These are phyloP conservation scores for Portevinia maculata DNA, from an alignment of 2,888 invertebrate genomes.

Conservation along the genomic window DNA sequence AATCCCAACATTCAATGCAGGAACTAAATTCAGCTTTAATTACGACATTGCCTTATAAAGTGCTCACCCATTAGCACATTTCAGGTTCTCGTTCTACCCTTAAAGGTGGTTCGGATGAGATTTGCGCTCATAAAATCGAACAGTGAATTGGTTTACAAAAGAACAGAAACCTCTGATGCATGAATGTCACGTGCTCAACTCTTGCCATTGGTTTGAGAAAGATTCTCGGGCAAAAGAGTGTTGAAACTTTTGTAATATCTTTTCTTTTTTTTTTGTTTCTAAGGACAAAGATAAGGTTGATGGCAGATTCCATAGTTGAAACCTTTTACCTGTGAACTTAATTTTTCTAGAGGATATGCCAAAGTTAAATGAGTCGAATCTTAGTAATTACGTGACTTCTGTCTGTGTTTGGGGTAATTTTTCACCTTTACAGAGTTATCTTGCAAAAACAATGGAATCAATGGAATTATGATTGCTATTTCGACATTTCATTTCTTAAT, in stretches of 20 bases:
- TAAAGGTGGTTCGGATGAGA: slow-evolving; percentile 20
- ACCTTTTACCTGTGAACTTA: slow-evolving; percentile 42
- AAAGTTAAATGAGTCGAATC: slow-evolving; percentile 72
- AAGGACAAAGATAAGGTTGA: slow-evolving; percentile 46
- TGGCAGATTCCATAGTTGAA: slow-evolving; percentile 42
- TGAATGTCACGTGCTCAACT: slow-evolving; percentile 70
- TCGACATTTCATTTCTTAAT: slow-evolving; percentile 24
- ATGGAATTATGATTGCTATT: slow-evolving; percentile 61
- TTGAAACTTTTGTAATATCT: slow-evolving; percentile 65
- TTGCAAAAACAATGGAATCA: slow-evolving; percentile 10
- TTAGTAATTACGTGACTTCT: slow-evolving; percentile 70
- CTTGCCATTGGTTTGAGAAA: slow-evolving; percentile 23
- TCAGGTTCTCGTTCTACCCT: neutral
- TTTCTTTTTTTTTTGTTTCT: slow-evolving; percentile 30
- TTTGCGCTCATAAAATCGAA: slow-evolving; percentile 62
- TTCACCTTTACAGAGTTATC: slow-evolving; percentile 7
- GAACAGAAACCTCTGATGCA: slow-evolving; percentile 56
- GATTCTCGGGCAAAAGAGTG: slow-evolving; percentile 17
- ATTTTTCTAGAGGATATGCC: slow-evolving; percentile 38
- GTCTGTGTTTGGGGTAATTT: slow-evolving; percentile 14
- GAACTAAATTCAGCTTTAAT: slow-evolving; percentile 25
- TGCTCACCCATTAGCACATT: slow-evolving; percentile 28
- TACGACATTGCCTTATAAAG: slow-evolving; percentile 31
- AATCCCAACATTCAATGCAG: neutral
- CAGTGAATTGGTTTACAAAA: slow-evolving; percentile 62